These are phyloP conservation scores for Lepidurus arcticus DNA, from an alignment of 1,140 invertebrate genomes.

Conservation along the genomic window DNA sequence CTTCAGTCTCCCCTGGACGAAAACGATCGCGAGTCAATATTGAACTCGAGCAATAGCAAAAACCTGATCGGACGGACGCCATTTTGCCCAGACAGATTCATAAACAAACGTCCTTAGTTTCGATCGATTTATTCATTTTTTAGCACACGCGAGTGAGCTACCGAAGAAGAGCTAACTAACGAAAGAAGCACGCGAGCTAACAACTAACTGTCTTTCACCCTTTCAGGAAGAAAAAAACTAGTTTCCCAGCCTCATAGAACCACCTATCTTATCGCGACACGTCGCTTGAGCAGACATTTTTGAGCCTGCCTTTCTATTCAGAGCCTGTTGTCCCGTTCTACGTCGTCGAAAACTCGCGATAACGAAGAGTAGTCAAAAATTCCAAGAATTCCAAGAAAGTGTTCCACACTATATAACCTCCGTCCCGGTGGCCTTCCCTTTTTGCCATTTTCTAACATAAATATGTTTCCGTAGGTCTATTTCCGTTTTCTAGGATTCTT, in stretches of 20 bases:
- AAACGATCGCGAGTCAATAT: conserved; percentile 18
- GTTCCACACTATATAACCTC: not conserved
- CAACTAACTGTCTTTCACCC: no score
- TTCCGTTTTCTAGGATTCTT: no score
- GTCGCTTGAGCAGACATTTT: conserved; percentile 11
- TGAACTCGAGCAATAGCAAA: not conserved
- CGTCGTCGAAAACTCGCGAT: conserved; percentile 16
- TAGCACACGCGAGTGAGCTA: no score
- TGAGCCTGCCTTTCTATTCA: not conserved
- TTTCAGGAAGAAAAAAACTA: no score
- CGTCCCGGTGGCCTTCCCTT: not conserved
- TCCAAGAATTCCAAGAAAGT: conserved; percentile 13
- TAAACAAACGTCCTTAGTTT: not conserved
- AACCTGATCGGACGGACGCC: not conserved
- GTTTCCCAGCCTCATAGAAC: no score
- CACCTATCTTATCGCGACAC: not conserved
- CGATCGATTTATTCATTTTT: no score
- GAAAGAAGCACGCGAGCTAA: no score
- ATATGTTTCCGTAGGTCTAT: not conserved
- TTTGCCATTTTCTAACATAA: not conserved
- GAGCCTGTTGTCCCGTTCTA: not conserved
- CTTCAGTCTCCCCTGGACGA: not conserved
- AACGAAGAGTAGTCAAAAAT: not conserved
- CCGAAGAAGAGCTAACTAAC: no score
- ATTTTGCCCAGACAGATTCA: not conserved